A percentile compares a stretch with the other conserved stretches of the same genome.
Evolutionary conservation across 2,797 vertebrate genomes (phyloP).

Genomic region (Melanitta fusca): DNA sequence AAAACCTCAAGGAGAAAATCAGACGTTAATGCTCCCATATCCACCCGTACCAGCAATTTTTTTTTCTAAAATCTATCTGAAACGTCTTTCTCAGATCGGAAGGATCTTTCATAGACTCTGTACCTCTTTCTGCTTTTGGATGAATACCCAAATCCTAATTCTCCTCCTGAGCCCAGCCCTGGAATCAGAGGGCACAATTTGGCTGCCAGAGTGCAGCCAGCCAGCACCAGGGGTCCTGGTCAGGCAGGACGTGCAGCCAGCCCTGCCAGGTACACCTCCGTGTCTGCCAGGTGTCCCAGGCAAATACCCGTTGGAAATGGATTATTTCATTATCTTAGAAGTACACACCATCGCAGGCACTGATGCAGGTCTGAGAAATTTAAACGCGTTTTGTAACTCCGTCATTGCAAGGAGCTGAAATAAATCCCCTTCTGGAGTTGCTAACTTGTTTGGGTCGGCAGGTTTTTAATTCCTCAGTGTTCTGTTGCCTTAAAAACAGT

Average conservation of each 20-base stretch:
- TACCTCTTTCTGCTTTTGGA: background rate
- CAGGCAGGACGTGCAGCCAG: background rate
- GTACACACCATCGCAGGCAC: background rate
- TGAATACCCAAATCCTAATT: background rate
- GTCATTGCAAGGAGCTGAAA: background rate
- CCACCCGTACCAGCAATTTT: background rate
- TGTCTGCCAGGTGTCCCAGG: background rate
- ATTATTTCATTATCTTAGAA: background rate
- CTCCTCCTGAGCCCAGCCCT: background rate
- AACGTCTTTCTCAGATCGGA: background rate
- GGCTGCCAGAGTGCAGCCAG: background rate
- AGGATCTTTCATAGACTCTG: background rate
- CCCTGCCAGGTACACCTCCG: background rate
- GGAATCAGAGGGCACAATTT: background rate
- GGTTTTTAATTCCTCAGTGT: conserved; percentile 19
- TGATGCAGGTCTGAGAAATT: background rate
- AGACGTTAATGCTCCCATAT: rapidly evolving
- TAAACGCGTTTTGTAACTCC: background rate
- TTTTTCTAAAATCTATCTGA: background rate
- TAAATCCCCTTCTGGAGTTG: conserved; percentile 25
- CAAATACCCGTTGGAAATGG: background rate
- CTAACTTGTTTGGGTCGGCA: background rate
- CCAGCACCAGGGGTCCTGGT: background rate
- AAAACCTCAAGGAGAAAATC: background rate
- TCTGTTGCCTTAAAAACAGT: conserved; percentile 45